Evolutionary conservation across 2,113 vertebrate species (phyloP).

Genomic region (Chloropsis hardwickii): DNA sequence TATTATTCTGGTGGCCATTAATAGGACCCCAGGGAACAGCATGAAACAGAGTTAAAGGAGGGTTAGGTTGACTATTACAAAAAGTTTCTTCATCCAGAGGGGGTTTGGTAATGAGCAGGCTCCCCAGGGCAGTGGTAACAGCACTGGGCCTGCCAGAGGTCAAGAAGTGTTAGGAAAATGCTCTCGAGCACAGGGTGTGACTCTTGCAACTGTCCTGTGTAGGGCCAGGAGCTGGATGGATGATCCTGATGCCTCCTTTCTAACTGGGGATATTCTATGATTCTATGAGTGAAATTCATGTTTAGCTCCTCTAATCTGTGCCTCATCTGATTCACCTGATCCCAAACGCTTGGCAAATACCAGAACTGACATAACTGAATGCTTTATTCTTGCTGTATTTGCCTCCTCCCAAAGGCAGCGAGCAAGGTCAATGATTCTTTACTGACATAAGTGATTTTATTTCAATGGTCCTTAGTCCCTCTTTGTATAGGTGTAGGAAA

Average conservation of each 20-base stretch:
- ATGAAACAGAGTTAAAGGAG: neutral
- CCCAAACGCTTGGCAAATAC: neutral
- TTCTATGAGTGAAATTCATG: neutral
- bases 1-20: neutral
- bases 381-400: neutral
- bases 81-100: neutral
- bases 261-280: neutral
- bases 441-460: neutral
- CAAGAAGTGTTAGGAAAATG: neutral
- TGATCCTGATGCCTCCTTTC: neutral
- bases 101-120: neutral
- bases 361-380: neutral
- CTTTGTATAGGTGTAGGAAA: neutral
- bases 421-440: neutral
- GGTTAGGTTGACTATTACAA: neutral
- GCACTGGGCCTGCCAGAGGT: neutral
- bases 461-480: neutral
- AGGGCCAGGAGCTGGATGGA: neutral
- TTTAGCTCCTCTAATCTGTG: neutral
- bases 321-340: neutral
- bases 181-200: too few relatives aligned
- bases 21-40: neutral
- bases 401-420: neutral
- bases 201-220: neutral
- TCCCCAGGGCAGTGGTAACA: neutral